phyloP scores from a whole-genome alignment of 2,888 invertebrate species.

The Xanthorhoe spadicearia region DNA sequence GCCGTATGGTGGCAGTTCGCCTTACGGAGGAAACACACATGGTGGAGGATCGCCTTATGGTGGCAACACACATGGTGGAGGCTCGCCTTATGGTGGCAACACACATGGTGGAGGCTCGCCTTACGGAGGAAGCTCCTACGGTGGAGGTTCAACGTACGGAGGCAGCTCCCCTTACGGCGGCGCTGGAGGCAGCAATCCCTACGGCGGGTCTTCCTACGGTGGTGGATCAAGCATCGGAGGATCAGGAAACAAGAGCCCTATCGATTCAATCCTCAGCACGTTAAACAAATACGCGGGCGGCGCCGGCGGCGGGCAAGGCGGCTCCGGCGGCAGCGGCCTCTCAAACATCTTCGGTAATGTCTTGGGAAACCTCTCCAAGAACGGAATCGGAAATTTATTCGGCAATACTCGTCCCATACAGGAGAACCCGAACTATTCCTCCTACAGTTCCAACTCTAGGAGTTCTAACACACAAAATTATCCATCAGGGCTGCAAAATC shows the following conservation, averaged over 20 bases:
- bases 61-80: slow-evolving; percentile 55
- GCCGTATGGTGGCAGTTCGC: slow-evolving; percentile 36
- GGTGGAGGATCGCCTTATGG: slow-evolving; percentile 49
- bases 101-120: slow-evolving; percentile 3
- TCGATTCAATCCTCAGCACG: slow-evolving; percentile 63
- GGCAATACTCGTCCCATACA: slow-evolving; percentile 77
- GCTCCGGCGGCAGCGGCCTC: slow-evolving; percentile 53
- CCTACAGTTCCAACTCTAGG: slow-evolving; percentile 68
- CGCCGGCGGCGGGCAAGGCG: slow-evolving; percentile 45
- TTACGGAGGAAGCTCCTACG: slow-evolving; percentile 51
- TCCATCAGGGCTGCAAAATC: slow-evolving; percentile 71
- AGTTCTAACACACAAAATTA: slow-evolving; percentile 72
- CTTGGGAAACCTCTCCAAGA: slow-evolving; percentile 70
- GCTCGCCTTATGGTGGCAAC: slow-evolving; percentile 32
- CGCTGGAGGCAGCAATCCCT: slow-evolving; percentile 43
- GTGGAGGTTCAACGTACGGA: slow-evolving; percentile 48
- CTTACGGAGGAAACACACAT: slow-evolving; percentile 36
- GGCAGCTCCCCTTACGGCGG: slow-evolving; percentile 50
- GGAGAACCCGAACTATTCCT: slow-evolving; percentile 77
- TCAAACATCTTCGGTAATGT: slow-evolving; percentile 74
- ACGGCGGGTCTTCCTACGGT: slow-evolving; percentile 24
- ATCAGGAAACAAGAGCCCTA: slow-evolving; percentile 54
- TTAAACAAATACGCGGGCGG: slow-evolving; percentile 63
- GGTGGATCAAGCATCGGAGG: slow-evolving; percentile 46
- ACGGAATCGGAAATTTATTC: slow-evolving; percentile 67